These are phyloP conservation scores for Phasianus colchicus DNA, from an alignment of 2,113 vertebrate genomes.

Conservation along the genomic window DNA sequence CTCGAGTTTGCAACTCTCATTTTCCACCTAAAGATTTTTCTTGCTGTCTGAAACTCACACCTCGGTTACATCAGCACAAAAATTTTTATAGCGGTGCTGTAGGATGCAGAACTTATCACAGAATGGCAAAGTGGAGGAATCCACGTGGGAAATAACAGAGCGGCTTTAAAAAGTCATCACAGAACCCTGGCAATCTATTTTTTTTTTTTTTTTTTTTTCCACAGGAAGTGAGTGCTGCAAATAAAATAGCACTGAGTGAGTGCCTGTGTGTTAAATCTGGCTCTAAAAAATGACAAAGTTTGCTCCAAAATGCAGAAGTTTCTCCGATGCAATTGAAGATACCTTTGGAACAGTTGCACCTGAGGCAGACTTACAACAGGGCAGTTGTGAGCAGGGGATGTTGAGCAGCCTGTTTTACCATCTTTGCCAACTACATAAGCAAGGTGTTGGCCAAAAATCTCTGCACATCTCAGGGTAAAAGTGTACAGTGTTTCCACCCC, in stretches of 20 bases:
- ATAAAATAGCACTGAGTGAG: rapidly evolving
- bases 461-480: background rate
- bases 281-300: background rate
- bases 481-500: background rate
- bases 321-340: background rate
- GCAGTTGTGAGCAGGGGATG: rapidly evolving
- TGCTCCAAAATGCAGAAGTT: background rate
- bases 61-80: background rate
- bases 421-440: background rate
- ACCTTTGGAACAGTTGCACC: background rate
- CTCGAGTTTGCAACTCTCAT: background rate
- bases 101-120: background rate
- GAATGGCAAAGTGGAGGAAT: background rate
- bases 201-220: background rate
- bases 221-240: rapidly evolving
- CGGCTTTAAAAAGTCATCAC: background rate
- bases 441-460: background rate
- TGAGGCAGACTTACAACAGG: background rate
- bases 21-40: background rate
- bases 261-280: background rate
- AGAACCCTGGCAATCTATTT: background rate
- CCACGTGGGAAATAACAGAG: background rate
- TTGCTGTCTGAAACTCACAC: background rate
- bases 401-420: background rate
- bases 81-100: background rate